phyloP scores from a whole-genome alignment of 1,140 invertebrate genomes.

The Cherax quadricarinatus region DNA sequence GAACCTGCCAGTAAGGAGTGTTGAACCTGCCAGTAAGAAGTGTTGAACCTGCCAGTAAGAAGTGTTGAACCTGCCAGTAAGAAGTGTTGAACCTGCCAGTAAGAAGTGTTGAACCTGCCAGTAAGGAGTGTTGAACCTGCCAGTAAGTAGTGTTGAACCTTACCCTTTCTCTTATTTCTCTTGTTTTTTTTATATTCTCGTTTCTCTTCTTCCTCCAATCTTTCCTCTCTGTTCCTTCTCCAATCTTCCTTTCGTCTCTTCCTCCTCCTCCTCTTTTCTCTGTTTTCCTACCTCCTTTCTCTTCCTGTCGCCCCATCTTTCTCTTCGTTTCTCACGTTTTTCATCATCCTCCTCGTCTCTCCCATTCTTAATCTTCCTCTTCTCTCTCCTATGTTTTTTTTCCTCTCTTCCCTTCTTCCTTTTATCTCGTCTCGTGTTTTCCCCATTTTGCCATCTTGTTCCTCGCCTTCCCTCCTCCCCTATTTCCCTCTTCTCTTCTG shows the following conservation, averaged over 20 bases:
- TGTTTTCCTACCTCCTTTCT: not conserved
- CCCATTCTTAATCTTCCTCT: not conserved
- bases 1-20: too few relatives aligned
- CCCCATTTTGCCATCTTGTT: not conserved
- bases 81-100: too few relatives aligned
- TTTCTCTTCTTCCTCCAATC: not conserved
- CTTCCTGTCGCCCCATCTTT: not conserved
- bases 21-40: too few relatives aligned
- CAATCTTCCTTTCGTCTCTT: not conserved
- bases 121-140: too few relatives aligned
- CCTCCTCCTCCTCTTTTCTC: not conserved
- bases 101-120: too few relatives aligned
- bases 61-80: too few relatives aligned
- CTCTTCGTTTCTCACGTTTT: not conserved
- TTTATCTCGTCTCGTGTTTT: not conserved
- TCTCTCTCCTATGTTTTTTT: not conserved
- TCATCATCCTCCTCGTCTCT: not conserved
- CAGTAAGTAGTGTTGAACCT: too few relatives aligned
- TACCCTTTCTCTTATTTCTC: too few relatives aligned
- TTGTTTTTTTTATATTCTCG: too few relatives aligned
- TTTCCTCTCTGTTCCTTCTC: not conserved
- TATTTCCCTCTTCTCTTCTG: too few relatives aligned
- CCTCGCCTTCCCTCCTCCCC: too few relatives aligned
- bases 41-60: too few relatives aligned
- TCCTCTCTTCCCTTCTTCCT: not conserved